These are phyloP conservation scores for Clarias macrocephalus DNA, from an alignment of 2,113 vertebrate genomes.

Conservation along the genomic window DNA sequence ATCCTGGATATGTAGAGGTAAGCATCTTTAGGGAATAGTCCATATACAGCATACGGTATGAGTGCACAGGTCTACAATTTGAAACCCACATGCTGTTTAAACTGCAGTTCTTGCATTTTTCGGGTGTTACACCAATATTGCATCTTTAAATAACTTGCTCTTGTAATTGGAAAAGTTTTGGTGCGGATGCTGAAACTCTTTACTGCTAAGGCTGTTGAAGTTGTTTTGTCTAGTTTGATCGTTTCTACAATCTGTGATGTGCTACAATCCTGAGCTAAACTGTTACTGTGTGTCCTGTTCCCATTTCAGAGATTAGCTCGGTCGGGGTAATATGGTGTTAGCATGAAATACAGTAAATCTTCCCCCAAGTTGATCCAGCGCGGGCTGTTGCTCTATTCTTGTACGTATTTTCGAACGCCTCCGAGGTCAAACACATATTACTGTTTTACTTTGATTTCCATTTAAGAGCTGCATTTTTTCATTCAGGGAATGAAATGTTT, in stretches of 20 bases:
- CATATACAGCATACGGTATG: not conserved
- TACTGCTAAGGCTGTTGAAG: not conserved
- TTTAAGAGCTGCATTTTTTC: slow-evolving; percentile 13
- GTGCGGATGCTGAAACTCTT: not conserved
- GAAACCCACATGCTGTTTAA: not conserved
- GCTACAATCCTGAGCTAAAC: not conserved
- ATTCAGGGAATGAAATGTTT: not conserved
- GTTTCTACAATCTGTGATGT: no score
- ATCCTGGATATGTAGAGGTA: slow-evolving; percentile 26
- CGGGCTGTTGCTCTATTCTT: not conserved
- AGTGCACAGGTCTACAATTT: not conserved
- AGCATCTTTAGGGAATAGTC: not conserved
- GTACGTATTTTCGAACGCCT: not conserved
- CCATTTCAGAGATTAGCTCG: not conserved
- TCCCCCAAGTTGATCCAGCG: not conserved
- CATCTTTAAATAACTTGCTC: slow-evolving; percentile 19
- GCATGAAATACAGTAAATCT: not conserved
- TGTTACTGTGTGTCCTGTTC: not conserved
- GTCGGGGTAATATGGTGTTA: not conserved
- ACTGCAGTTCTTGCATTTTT: not conserved
- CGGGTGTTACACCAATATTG: not conserved
- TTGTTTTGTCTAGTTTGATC: not conserved
- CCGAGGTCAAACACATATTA: slow-evolving; percentile 42
- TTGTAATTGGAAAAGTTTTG: not conserved
- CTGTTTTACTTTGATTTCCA: slow-evolving; percentile 39